These are phyloP conservation scores for Liolophura sinensis DNA, from an alignment of 1,140 invertebrate genomes.

Conservation along the genomic window DNA sequence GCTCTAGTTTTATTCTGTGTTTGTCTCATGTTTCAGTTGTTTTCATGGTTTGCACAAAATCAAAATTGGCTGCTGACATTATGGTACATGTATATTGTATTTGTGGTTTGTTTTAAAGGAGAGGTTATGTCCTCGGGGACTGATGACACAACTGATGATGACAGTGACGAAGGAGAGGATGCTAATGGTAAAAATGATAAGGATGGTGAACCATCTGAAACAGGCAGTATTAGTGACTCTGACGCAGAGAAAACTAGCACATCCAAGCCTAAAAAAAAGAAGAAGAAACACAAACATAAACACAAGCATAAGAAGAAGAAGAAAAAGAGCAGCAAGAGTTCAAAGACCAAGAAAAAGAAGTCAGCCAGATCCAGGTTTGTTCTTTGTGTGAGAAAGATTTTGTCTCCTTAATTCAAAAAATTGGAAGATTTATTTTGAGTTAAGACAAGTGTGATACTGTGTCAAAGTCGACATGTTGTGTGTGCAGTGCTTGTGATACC, in stretches of 20 bases:
- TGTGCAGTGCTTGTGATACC: no score
- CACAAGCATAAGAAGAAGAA: no score
- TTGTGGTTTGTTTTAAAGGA: slow-evolving; percentile 21
- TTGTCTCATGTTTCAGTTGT: slow-evolving; percentile 8
- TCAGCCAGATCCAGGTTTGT: no score
- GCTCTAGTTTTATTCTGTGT: slow-evolving; percentile 19
- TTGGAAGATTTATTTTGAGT: background rate
- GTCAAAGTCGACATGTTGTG: no score
- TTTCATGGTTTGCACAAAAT: background rate
- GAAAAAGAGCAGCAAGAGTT: no score
- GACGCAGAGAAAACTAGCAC: slow-evolving; percentile 27
- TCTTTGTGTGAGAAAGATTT: no score
- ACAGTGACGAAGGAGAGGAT: slow-evolving; percentile 26
- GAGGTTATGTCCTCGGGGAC: slow-evolving; percentile 26
- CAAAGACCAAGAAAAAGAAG: no score
- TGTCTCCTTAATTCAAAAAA: no score
- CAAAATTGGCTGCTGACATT: background rate
- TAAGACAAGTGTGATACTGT: no score
- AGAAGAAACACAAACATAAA: slow-evolving; percentile 24
- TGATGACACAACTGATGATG: slow-evolving; percentile 13
- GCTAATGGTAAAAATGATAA: slow-evolving; percentile 29
- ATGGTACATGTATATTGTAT: background rate
- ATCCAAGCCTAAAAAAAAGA: slow-evolving; percentile 41
- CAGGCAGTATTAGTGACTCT: slow-evolving; percentile 12
- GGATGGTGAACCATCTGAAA: slow-evolving; percentile 36